Evolutionary conservation across 2,113 vertebrate genomes (phyloP).

Genomic region (Oreotrochilus melanogaster): DNA sequence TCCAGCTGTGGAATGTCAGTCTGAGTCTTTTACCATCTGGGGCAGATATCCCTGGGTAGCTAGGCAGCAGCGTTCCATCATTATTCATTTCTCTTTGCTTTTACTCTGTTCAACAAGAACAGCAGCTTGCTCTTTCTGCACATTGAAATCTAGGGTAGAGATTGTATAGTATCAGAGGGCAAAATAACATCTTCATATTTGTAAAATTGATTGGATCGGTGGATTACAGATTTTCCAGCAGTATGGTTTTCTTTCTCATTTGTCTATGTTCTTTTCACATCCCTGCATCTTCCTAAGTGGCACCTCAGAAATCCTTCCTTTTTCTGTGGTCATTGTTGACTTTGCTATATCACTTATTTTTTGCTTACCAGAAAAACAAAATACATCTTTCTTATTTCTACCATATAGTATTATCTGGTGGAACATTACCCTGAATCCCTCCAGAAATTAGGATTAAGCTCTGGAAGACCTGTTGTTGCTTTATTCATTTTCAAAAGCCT

Average conservation of each 20-base stretch:
- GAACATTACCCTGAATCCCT: neutral
- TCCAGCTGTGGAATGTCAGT: neutral
- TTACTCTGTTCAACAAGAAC: neutral
- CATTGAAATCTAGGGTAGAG: neutral
- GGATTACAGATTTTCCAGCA: neutral
- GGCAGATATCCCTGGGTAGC: neutral
- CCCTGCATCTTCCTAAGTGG: neutral
- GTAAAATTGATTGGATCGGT: neutral
- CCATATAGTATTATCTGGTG: neutral
- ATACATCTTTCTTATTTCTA: neutral
- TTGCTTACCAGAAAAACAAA: neutral
- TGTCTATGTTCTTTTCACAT: neutral
- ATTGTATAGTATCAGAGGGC: neutral
- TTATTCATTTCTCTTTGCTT: neutral
- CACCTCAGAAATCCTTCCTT: neutral
- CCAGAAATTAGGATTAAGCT: neutral
- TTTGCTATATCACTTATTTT: neutral
- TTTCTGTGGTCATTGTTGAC: neutral
- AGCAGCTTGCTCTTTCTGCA: neutral
- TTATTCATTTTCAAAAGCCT: neutral
- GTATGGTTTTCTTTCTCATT: neutral
- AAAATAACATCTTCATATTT: neutral
- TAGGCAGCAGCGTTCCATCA: neutral
- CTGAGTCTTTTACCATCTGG: neutral
- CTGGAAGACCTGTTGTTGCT: neutral